phyloP scores from a whole-genome alignment of 2,888 invertebrate genomes.

The Frankliniella fusca region DNA sequence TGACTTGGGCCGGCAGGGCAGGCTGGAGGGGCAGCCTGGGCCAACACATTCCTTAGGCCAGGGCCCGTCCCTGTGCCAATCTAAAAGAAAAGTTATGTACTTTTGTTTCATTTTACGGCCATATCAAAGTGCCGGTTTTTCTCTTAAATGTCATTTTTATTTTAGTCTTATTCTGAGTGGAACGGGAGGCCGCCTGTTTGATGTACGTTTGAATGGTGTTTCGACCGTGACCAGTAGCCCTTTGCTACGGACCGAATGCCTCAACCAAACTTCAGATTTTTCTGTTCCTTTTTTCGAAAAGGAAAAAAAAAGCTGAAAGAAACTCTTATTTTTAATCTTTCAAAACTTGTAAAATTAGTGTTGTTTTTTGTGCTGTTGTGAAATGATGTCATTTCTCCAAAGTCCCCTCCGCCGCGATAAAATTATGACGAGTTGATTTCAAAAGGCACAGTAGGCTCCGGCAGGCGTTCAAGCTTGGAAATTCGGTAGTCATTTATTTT shows the following conservation, averaged over 20 bases:
- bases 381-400: neutral
- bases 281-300: no score
- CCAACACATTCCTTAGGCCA: conserved; percentile 12
- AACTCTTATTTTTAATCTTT: neutral
- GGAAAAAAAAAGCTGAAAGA: no score
- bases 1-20: neutral
- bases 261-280: neutral
- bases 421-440: conserved; percentile 7
- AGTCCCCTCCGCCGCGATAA: neutral
- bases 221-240: neutral
- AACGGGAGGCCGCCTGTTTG: neutral
- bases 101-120: conserved; percentile 13
- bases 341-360: neutral
- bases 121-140: conserved; percentile 17
- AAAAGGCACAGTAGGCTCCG: neutral
- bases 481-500: conserved; percentile 26
- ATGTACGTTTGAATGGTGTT: neutral
- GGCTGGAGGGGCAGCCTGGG: neutral
- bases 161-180: neutral
- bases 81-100: conserved; percentile 8
- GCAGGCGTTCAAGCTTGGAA: conserved; percentile 17
- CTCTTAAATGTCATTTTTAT: neutral
- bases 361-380: neutral
- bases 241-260: neutral
- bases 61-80: conserved; percentile 9